A percentile compares a stretch with the other conserved stretches of the same genome.
Conservation (phyloP, 2,113 vertebrate genomes). For the Mohoua ochrocephala region DNA sequence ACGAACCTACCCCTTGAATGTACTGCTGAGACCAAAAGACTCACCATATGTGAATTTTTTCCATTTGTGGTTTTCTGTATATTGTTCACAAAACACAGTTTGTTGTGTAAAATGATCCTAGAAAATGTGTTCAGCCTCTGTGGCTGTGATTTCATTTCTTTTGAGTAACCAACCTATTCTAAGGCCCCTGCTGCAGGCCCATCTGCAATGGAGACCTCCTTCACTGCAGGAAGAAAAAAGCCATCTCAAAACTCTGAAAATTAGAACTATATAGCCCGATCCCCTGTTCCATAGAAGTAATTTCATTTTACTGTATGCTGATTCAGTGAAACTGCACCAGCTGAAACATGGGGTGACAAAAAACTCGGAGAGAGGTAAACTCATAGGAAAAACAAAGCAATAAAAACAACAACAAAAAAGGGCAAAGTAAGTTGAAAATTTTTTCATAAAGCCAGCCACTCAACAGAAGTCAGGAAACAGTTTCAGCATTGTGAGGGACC, state of each 20-base stretch:
- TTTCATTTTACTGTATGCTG: not conserved
- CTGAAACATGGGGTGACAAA: not conserved
- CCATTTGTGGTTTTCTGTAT: not conserved
- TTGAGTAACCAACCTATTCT: not conserved
- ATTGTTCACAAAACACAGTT: not conserved
- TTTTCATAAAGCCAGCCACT: not conserved
- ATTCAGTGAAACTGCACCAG: not conserved
- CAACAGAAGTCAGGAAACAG: not conserved
- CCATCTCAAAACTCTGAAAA: not conserved
- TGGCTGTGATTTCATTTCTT: not conserved
- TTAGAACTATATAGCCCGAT: not conserved
- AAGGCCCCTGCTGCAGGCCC: not conserved
- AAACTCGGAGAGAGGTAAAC: not conserved
- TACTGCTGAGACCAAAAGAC: not conserved
- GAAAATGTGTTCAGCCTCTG: not conserved
- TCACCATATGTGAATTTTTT: not conserved
- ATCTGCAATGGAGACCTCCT: not conserved
- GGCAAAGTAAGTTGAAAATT: not conserved
- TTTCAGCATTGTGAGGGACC: not conserved
- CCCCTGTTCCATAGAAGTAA: not conserved
- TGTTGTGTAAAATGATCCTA: not conserved
- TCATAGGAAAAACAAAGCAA: not conserved
- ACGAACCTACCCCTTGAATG: accelerated
- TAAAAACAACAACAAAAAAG: not conserved
- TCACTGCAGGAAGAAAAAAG: not conserved